Percentiles rank a stretch among this genome's conserved stretches.
phyloP scores from a whole-genome alignment of 2,797 vertebrate species.

The Sebastes minor region DNA sequence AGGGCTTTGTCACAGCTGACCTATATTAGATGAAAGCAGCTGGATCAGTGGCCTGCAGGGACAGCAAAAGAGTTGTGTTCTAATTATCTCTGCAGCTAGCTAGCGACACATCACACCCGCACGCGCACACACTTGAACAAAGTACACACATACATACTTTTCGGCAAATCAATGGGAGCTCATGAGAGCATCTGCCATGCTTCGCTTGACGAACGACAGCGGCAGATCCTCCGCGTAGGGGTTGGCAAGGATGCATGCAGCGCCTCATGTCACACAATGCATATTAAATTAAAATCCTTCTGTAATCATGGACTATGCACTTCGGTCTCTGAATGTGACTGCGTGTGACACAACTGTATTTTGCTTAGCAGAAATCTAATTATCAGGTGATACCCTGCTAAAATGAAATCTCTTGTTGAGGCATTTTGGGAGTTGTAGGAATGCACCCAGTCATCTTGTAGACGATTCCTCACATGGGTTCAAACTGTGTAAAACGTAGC shows the following conservation, averaged over 20 bases:
- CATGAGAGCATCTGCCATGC: slow-evolving; percentile 62
- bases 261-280: slow-evolving; percentile 33
- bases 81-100: slow-evolving; percentile 80
- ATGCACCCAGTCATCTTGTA: neutral
- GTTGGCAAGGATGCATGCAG: slow-evolving; percentile 16
- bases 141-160: slow-evolving; percentile 21
- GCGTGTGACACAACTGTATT: slow-evolving; percentile 6
- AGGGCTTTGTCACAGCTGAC: slow-evolving; percentile 81
- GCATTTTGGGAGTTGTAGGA: slow-evolving; percentile 21
- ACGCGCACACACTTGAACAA: neutral
- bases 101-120: slow-evolving; percentile 57
- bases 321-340: neutral
- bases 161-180: slow-evolving; percentile 63
- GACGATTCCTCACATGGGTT: slow-evolving; percentile 14
- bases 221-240: slow-evolving; percentile 44
- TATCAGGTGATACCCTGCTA: slow-evolving; percentile 20
- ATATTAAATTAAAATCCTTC: slow-evolving; percentile 56
- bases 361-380: slow-evolving; percentile 14
- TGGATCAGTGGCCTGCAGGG: slow-evolving; percentile 80
- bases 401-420: slow-evolving; percentile 26
- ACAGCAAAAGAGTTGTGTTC: slow-evolving; percentile 79
- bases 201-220: slow-evolving; percentile 48
- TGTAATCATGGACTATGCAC: slow-evolving; percentile 13
- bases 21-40: slow-evolving; percentile 83
- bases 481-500: slow-evolving; percentile 7